Evolutionary conservation across 2,888 invertebrate species (phyloP).

Genomic region (Eupithecia dodoneata): DNA sequence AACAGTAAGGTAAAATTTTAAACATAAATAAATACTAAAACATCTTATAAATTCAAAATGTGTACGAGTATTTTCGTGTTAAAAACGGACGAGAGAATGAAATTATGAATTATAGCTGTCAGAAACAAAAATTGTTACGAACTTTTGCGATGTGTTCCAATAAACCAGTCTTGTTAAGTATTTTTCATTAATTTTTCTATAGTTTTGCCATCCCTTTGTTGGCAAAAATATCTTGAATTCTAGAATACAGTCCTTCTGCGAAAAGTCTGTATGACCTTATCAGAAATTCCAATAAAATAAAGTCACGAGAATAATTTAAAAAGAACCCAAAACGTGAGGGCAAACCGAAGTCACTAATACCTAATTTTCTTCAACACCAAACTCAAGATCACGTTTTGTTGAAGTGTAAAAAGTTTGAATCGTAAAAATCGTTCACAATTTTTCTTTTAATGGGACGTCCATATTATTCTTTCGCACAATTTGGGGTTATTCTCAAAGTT

Average conservation of each 20-base stretch:
- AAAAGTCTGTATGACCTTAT: slow-evolving; percentile 8
- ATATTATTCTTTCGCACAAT: slow-evolving; percentile 59
- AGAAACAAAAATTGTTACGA: too few species aligned
- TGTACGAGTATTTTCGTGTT: too few species aligned
- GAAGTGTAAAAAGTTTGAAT: slow-evolving; percentile 41
- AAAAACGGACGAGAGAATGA: too few species aligned
- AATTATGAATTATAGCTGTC: too few species aligned
- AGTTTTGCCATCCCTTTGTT: not conserved
- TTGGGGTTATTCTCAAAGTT: slow-evolving; percentile 75
- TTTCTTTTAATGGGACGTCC: slow-evolving; percentile 59
- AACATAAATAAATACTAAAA: too few species aligned
- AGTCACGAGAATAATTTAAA: slow-evolving; percentile 32
- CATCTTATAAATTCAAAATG: too few species aligned
- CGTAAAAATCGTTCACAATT: slow-evolving; percentile 50
- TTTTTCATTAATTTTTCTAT: not conserved
- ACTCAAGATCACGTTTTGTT: slow-evolving; percentile 54
- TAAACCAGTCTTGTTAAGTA: not conserved
- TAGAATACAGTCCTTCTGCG: not conserved
- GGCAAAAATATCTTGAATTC: not conserved
- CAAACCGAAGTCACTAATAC: slow-evolving; percentile 46
- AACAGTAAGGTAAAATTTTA: too few species aligned
- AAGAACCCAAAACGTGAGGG: slow-evolving; percentile 45
- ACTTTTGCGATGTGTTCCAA: too few species aligned
- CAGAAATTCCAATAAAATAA: slow-evolving; percentile 24
- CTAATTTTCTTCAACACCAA: slow-evolving; percentile 48